Base-by-base conservation (phyloP, 2,797 vertebrate genomes). In the Helostoma temminkii region DNA sequence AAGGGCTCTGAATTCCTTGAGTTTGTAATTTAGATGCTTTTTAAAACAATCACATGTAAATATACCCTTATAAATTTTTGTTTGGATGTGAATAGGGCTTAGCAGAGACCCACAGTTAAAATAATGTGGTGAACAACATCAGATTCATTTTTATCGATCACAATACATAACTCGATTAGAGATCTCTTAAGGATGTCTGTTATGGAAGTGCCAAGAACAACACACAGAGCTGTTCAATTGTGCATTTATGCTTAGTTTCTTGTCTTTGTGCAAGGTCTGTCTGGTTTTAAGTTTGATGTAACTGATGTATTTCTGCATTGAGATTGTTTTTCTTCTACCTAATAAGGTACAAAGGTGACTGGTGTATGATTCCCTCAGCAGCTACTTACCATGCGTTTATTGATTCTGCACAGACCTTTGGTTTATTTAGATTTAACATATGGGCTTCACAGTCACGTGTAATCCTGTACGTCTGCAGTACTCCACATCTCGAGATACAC, bases 401-500 rank as follows among this genome's bases (percentile, higher is more conserved):
- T 49, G 16, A 28, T 76, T 54, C 42, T 64, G 47, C 21, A 12
- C 41, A 58, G 55, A 53, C 54, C 48, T 80, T 49, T 65, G 43
- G 46, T 81, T 81, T 57, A 72, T 68, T 70, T 55, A 66, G 72
- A 77, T 57, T n/a, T 46, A 87, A 37, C 81, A 82, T 76, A 82
- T 76, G 82, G 73, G 39, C 55, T 71, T 85, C 66, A 67, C 48
- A 37, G 62, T 75, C 73, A 50, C 45, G 76, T 79, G 75, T 82
- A 79, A 80, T 84, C 76, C 56, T 22, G 74, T 88, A 74, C 80
- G 84, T 89, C 68, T 76, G 64, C 70, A 24, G 50, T 61, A 55
- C 26, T 62, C 39, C 39, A 76, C 69, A 81, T 69, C 55, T 65
- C 57, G 74, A 74, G 47, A 65, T 63, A 56, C 47, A 46, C 66